A percentile compares a stretch with the other conserved stretches of the same genome.
These are phyloP conservation scores for Agapostemon virescens DNA, from an alignment of 2,888 invertebrate genomes.

Conservation along the genomic window DNA sequence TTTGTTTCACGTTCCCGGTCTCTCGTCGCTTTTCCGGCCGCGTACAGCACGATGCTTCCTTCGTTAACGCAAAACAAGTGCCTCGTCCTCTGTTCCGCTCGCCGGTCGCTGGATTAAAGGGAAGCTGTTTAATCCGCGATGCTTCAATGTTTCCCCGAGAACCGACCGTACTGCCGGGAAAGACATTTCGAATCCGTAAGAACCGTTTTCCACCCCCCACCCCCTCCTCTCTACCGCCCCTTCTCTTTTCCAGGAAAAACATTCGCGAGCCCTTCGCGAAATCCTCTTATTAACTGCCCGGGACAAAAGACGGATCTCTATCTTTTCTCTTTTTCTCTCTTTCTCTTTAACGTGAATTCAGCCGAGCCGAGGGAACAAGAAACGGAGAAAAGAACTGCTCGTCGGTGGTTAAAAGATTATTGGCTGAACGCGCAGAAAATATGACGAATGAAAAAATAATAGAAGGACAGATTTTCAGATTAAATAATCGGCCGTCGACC, in stretches of 20 bases:
- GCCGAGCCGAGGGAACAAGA: background rate
- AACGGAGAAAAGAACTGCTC: background rate
- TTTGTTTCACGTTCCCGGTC: background rate
- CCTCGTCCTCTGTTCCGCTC: background rate
- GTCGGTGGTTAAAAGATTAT: background rate
- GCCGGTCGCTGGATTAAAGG: constrained; percentile 23
- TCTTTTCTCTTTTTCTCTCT: background rate
- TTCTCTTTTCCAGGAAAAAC: background rate
- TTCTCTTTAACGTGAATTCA: background rate
- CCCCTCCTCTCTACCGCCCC: no score
- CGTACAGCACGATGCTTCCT: constrained; percentile 18
- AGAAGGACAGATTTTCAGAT: background rate
- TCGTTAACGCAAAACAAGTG: constrained; percentile 34
- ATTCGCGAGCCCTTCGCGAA: background rate
- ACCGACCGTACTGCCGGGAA: no score
- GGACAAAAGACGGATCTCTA: background rate
- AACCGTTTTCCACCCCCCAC: background rate
- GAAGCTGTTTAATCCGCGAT: constrained; percentile 23
- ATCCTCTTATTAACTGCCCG: constrained; percentile 7
- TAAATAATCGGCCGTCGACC: background rate
- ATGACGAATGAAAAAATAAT: background rate
- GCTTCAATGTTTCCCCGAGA: constrained; percentile 8
- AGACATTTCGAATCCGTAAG: background rate
- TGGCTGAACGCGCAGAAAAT: background rate
- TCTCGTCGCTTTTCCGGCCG: background rate